A percentile compares a stretch with the other conserved stretches of the same genome.
phyloP scores from a whole-genome alignment of 1,140 invertebrate species.

The Trichonephila clavipes region DNA sequence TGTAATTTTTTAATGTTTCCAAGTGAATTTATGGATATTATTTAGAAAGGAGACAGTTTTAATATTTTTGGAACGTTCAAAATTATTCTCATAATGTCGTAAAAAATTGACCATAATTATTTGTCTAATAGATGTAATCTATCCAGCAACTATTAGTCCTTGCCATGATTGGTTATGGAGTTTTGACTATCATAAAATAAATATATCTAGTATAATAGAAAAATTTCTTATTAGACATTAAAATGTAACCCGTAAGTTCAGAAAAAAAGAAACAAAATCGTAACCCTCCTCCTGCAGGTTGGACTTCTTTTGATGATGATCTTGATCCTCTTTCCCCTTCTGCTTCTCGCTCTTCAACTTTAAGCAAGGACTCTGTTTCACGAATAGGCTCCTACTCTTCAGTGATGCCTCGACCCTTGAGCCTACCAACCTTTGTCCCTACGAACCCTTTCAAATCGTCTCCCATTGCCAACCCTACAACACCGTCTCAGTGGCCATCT shows the following conservation, averaged over 20 bases:
- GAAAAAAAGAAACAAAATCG: background rate
- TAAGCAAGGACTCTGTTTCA: constrained; percentile 75
- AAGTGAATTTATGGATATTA: too few relatives aligned
- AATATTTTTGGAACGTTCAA: too few relatives aligned
- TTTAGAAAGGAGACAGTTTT: too few relatives aligned
- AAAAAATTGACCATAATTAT: too few relatives aligned
- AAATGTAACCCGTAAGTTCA: background rate
- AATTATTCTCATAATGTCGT: too few relatives aligned
- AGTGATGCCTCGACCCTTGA: constrained; percentile 73
- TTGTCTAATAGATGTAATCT: too few relatives aligned
- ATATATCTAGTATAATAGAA: background rate
- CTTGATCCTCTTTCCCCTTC: constrained; percentile 76
- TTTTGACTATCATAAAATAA: background rate
- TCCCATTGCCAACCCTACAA: constrained; percentile 24
- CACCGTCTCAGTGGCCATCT: constrained; percentile 76
- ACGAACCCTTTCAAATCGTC: constrained; percentile 76
- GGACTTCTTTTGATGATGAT: constrained; percentile 77
- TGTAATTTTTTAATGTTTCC: too few relatives aligned
- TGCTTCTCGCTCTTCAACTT: constrained; percentile 73
- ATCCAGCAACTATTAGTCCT: too few relatives aligned
- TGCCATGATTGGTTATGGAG: background rate
- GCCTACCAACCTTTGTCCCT: constrained; percentile 76
- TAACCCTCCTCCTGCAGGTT: constrained; percentile 73
- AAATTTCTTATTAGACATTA: too few relatives aligned
- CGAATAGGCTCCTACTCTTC: constrained; percentile 37